Evolutionary conservation across 2,888 invertebrate species (phyloP).

Genomic region (Onthophagus sagittarius): DNA sequence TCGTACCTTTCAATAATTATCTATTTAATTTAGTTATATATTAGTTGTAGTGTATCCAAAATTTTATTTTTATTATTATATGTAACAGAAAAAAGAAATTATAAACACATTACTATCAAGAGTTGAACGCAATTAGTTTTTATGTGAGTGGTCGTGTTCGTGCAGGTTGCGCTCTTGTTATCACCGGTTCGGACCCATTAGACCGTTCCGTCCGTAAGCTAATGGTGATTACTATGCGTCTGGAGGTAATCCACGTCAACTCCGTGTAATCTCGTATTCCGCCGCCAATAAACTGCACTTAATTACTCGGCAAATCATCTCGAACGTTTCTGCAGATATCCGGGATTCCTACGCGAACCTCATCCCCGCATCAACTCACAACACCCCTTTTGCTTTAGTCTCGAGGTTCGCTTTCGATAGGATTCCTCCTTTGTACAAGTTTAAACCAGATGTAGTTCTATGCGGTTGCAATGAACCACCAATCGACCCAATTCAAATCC

Average conservation of each 20-base stretch:
- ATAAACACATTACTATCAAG: no score
- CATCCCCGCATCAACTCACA: not conserved
- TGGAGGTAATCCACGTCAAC: constrained; percentile 16
- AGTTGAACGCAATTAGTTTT: constrained; percentile 38
- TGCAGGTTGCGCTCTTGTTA: constrained; percentile 32
- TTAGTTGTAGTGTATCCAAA: no score
- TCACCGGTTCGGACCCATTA: constrained; percentile 27
- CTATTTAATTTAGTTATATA: no score
- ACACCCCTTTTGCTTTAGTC: no score
- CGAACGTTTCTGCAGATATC: not conserved
- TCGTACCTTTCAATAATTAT: constrained; percentile 42
- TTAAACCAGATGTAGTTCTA: not conserved
- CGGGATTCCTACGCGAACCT: not conserved
- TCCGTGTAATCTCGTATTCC: constrained; percentile 20
- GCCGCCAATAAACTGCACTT: constrained; percentile 18
- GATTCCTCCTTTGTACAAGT: not conserved
- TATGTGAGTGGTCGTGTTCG: constrained; percentile 29
- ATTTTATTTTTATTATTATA: no score
- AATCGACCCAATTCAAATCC: not conserved
- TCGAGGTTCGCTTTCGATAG: not conserved
- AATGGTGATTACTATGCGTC: constrained; percentile 33
- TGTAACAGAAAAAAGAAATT: no score
- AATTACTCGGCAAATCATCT: constrained; percentile 21
- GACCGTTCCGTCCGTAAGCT: constrained; percentile 29
- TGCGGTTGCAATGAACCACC: not conserved